Base-by-base conservation (phyloP, 2,888 invertebrate species). In the Ariolimax columbianus region DNA sequence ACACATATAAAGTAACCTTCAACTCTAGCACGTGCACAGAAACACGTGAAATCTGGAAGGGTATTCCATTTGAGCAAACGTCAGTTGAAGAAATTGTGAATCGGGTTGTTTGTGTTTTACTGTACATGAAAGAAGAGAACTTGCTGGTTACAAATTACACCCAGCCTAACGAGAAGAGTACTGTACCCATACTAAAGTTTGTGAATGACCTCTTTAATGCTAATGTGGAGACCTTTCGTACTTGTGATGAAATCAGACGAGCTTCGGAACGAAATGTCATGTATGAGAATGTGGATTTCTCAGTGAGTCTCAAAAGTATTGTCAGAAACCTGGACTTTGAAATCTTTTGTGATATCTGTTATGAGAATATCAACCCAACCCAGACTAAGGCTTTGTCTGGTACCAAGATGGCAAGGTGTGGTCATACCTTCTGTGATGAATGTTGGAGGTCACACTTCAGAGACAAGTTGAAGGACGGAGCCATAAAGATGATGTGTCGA, bases 341-440 rank as follows among this genome's bases (percentile, higher is more conserved):
- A 26, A 55, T 82, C 1, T 83, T 87, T 77, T 88, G 88, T 83
- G 83, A 83, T 33, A 84, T 88, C n/a, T 88, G 88, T 70, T 88
- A 87, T 77, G 87, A 86, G 30, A 86, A 81, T 19, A 72, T 88
- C 59, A 86, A 78, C 33, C 87, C 88, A 38, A 47, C 66, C 30
- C 77, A 77, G 0, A 19, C 43, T 0, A 73, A 33, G 19, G 66
- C 66, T 26, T 55, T 66, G 4, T 40, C 83, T n/a, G 85, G 86
- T 38, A 89, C 89, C 1, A 23, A 85, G 59, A 80, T 89, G 30
- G 23, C 68, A 30, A 80, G 36, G 19, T 89, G 89, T 63, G 73
- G 83, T 23, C 89, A 89, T 80, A 68, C 55, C 40, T 88, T 88
- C 68, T 89, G 89, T 82, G 85, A 89, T 75, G 40, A 51, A 0